Evolutionary conservation across 1,140 invertebrate species (phyloP).

Genomic region (Hycleus phaleratus): DNA sequence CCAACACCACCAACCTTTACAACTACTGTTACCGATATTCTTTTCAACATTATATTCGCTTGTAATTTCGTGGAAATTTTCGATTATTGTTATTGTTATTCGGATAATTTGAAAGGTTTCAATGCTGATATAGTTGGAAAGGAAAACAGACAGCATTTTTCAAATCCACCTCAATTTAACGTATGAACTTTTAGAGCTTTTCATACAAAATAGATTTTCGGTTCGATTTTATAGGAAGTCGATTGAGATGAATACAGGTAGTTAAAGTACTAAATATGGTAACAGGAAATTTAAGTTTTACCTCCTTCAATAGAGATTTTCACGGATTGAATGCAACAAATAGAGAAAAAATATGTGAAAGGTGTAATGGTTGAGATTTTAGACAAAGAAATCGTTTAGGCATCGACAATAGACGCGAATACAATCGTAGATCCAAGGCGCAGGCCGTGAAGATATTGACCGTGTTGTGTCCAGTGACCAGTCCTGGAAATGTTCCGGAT

Average conservation of each 20-base stretch:
- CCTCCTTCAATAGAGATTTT: too few species aligned
- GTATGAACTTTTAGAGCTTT: too few species aligned
- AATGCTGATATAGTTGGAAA: not conserved
- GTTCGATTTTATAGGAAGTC: too few species aligned
- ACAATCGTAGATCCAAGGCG: slow-evolving; percentile 26
- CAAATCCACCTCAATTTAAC: not conserved
- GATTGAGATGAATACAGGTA: too few species aligned
- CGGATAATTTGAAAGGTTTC: not conserved
- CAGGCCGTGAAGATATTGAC: slow-evolving; percentile 33
- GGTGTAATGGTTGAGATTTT: too few species aligned
- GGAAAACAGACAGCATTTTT: not conserved
- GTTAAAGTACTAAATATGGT: too few species aligned
- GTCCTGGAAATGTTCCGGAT: slow-evolving; percentile 17
- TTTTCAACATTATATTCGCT: not conserved
- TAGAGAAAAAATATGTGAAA: too few species aligned
- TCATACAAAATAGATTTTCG: too few species aligned
- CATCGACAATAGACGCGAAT: not conserved
- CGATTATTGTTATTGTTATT: not conserved
- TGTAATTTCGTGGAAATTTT: not conserved
- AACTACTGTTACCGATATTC: not conserved
- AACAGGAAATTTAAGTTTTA: too few species aligned
- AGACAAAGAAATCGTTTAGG: slow-evolving; percentile 2
- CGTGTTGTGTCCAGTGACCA: slow-evolving; percentile 28
- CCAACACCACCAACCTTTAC: too few species aligned
- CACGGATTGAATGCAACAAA: too few species aligned